Base-by-base conservation (phyloP, 2,797 vertebrate species). In the Chanos chanos region DNA sequence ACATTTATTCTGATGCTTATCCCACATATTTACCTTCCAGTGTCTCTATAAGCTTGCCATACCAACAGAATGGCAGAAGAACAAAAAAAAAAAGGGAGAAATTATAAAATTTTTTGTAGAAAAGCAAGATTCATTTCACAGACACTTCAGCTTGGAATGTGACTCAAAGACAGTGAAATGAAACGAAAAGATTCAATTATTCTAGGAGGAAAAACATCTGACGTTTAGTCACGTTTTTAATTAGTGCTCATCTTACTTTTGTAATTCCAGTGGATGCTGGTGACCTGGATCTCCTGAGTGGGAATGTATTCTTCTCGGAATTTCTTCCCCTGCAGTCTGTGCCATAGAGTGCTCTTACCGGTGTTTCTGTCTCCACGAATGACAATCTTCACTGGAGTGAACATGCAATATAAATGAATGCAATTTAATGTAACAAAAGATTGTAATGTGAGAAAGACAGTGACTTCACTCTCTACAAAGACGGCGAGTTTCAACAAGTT, bases 261-360 rank as follows among this genome's bases (percentile, higher is more conserved):
- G 64, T 99, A 99, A 81, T 91, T 97, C 96, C 96, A 99, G 82
- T 99, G 95, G 83, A 99, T 99, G 84, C 96, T 97, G 74, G 96
- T 97, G 83, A 94, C 96, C 79, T 97, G 95, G 85, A 99, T 99
- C 89, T 97, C 95, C 85, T 97, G 95, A 33, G 95, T 99, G 69
- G 96, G 95, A 44, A 99, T 90, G 77, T 99, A 99, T 13, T 98
- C 95, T 78, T 97, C 95, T 83, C 94, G 80, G 49, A 99, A 98
- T 77, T 91, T 92, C 83, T 92, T 92, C 12, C 96, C 96, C 80
- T 99, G 96, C 43, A 97, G 88, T 66, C 96, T 91, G 78, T 97
- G 93, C 96, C 96, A 99, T 48, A 98, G 83, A 0, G 95, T 95
- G 4, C 94, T 98, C 79, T 98, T 98, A 34, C 96, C 95, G 1